Conservation (phyloP, 2,888 invertebrate genomes). For the Crioceris asparagi region DNA sequence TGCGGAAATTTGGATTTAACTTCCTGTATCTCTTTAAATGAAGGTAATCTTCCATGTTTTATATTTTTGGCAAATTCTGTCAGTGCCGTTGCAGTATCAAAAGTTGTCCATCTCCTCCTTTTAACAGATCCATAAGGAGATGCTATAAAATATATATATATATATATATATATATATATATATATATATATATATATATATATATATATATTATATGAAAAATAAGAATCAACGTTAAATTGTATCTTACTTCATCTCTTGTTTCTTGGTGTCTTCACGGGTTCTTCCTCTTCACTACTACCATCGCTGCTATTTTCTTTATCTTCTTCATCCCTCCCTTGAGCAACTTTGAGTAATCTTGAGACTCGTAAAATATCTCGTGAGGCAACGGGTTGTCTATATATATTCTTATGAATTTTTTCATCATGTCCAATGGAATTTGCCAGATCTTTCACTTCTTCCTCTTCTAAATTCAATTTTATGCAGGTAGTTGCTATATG, state of each 20-base stretch:
- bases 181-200: too few relatives aligned
- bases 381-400: slow-evolving; percentile 17
- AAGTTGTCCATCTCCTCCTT: slow-evolving; percentile 5
- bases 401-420: slow-evolving; percentile 21
- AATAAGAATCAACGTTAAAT: neutral
- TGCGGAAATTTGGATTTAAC: neutral
- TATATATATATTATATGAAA: too few relatives aligned
- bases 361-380: slow-evolving; percentile 20
- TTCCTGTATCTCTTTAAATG: slow-evolving; percentile 3
- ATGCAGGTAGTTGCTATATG: slow-evolving; percentile 23
- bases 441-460: slow-evolving; percentile 18
- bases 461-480: slow-evolving; percentile 18
- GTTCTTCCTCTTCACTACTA: slow-evolving; percentile 1
- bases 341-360: slow-evolving; percentile 16
- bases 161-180: too few relatives aligned
- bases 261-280: neutral
- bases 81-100: slow-evolving; percentile 5
- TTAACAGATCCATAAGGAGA: slow-evolving; percentile 4
- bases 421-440: slow-evolving; percentile 24
- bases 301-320: slow-evolving; percentile 1
- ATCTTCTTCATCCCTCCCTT: slow-evolving; percentile 10
- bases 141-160: slow-evolving; percentile 3
- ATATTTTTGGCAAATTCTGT: slow-evolving; percentile 4
- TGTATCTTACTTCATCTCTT: slow-evolving; percentile 4
- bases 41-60: slow-evolving; percentile 4